Evolutionary conservation across 2,797 vertebrate genomes (phyloP).

Genomic region (Basileuterus tristriatus): DNA sequence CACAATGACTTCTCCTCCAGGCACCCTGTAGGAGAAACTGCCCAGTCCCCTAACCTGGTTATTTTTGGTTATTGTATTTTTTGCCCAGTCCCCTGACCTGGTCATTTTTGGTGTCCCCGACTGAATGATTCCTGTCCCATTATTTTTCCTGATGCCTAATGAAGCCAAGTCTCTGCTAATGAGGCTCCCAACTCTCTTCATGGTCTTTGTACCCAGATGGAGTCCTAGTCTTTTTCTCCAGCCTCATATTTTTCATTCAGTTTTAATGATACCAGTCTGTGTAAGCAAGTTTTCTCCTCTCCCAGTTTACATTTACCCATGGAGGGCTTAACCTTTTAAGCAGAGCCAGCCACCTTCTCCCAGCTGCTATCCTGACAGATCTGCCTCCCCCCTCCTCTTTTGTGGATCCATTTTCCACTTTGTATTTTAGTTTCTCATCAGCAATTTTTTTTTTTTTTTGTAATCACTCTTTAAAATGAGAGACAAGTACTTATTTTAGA

Average conservation of each 20-base stretch:
- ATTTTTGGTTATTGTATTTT: not conserved
- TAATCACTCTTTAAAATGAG: not conserved
- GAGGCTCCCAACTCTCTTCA: not conserved
- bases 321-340: accelerated
- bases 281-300: not conserved
- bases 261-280: not conserved
- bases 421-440: not conserved
- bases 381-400: not conserved
- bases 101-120: not conserved
- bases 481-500: not conserved
- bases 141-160: not conserved
- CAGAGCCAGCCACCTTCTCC: not conserved
- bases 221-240: not conserved
- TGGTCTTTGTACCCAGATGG: not conserved
- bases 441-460: not conserved
- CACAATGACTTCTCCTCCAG: accelerated
- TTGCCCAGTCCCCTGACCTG: not conserved
- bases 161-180: not conserved
- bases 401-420: not conserved
- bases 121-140: accelerated
- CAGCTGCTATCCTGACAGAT: not conserved
- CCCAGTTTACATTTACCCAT: not conserved
- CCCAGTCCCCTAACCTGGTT: not conserved
- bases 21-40: not conserved
- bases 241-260: not conserved